Conservation (phyloP, 1,140 invertebrate species). For the Conus betulinus region DNA sequence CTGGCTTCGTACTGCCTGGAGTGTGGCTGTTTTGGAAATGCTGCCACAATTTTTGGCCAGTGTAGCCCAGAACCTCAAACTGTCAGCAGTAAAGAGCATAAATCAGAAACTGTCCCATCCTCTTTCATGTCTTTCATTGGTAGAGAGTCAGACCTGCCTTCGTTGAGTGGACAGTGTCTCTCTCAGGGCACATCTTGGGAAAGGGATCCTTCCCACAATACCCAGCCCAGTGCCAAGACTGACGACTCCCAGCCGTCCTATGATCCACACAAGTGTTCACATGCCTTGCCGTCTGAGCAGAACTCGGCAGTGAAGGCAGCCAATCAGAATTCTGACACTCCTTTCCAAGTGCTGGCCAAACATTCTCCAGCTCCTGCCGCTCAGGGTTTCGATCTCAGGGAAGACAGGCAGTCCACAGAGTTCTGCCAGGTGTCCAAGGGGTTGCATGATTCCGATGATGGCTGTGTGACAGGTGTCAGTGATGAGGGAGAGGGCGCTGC, state of each 20-base stretch:
- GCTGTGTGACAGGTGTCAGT: not conserved
- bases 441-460: not conserved
- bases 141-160: not conserved
- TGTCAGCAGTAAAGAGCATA: not conserved
- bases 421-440: not conserved
- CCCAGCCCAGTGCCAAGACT: not conserved
- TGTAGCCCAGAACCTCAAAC: not conserved
- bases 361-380: not conserved
- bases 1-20: conserved; percentile 45
- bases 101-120: not conserved
- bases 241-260: not conserved
- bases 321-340: not conserved
- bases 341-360: not conserved
- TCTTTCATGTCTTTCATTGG: not conserved
- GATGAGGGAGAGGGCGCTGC: conserved; percentile 30
- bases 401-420: not conserved
- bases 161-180: not conserved
- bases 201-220: not conserved
- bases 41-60: conserved; percentile 19
- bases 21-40: conserved; percentile 41
- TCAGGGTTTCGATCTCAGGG: not conserved
- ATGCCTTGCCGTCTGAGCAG: not conserved
- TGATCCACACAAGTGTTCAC: not conserved
- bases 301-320: not conserved
- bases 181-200: not conserved